These are phyloP conservation scores for Accipiter cooperii DNA, from an alignment of 2,113 vertebrate species.

Conservation along the genomic window DNA sequence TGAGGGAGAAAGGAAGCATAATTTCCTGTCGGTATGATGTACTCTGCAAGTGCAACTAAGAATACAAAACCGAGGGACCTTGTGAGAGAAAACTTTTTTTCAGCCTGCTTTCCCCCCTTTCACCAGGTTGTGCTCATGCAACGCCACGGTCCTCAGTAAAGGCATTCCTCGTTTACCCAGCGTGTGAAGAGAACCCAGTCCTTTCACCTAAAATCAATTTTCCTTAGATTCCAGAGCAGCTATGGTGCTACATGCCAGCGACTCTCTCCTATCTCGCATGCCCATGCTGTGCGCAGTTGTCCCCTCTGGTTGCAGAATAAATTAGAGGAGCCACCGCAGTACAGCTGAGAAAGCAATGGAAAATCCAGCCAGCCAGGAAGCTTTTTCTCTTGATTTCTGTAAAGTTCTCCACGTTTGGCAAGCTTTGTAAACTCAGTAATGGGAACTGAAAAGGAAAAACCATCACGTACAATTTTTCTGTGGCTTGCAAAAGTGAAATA, in stretches of 20 bases:
- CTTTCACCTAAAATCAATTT: background rate
- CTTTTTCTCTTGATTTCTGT: slow-evolving; percentile 15
- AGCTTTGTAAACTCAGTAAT: background rate
- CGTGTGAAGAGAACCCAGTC: background rate
- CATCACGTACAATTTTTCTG: slow-evolving; percentile 37
- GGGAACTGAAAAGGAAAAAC: slow-evolving; percentile 44
- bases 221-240: background rate
- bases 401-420: slow-evolving; percentile 24
- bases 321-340: background rate
- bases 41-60: background rate
- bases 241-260: background rate
- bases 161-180: background rate
- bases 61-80: background rate
- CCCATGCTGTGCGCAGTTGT: background rate
- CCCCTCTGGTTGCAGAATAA: background rate
- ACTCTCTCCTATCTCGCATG: background rate
- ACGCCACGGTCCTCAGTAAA: background rate
- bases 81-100: background rate
- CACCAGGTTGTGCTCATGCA: background rate
- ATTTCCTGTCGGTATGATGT: background rate
- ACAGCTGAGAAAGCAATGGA: slow-evolving; percentile 48
- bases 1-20: background rate
- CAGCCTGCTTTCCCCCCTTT: background rate
- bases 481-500: slow-evolving; percentile 15
- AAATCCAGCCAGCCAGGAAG: slow-evolving; percentile 42